phyloP scores from a whole-genome alignment of 1,140 invertebrate genomes.

The Drosophila yakuba region DNA sequence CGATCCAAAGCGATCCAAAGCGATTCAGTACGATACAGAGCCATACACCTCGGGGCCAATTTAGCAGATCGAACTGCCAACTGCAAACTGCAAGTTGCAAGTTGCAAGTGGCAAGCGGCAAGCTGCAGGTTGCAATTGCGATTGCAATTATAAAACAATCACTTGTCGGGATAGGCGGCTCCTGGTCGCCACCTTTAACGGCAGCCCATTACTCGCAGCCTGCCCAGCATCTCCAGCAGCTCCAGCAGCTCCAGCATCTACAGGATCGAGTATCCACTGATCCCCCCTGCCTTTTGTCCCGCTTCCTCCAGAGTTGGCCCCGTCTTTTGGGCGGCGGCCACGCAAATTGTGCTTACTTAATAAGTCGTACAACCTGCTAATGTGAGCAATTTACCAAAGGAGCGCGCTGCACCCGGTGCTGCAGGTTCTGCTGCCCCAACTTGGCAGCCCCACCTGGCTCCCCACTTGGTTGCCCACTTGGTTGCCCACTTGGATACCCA shows the following conservation, averaged over 20 bases:
- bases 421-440: conserved; percentile 13
- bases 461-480: not conserved
- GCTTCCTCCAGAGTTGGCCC: not conserved
- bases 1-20: not conserved
- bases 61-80: conserved; percentile 73
- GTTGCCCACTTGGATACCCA: not conserved
- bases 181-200: conserved; percentile 77
- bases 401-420: conserved; percentile 55
- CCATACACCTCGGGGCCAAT: conserved; percentile 55
- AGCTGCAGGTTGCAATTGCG: conserved; percentile 75
- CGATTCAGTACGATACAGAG: not conserved
- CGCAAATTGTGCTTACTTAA: conserved; percentile 85
- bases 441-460: not conserved
- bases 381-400: conserved; percentile 84
- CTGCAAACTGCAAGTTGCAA: conserved; percentile 68
- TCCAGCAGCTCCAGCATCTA: conserved; percentile 18
- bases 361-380: conserved; percentile 85
- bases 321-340: conserved; percentile 72
- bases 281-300: not conserved
- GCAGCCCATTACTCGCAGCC: conserved; percentile 54
- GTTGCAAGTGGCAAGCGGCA: conserved; percentile 35
- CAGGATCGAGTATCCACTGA: conserved; percentile 37
- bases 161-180: conserved; percentile 77
- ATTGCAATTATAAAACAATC: conserved; percentile 85
- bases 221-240: no score